Base-by-base conservation (phyloP, 2,888 invertebrate species). In the Doris montereyensis region DNA sequence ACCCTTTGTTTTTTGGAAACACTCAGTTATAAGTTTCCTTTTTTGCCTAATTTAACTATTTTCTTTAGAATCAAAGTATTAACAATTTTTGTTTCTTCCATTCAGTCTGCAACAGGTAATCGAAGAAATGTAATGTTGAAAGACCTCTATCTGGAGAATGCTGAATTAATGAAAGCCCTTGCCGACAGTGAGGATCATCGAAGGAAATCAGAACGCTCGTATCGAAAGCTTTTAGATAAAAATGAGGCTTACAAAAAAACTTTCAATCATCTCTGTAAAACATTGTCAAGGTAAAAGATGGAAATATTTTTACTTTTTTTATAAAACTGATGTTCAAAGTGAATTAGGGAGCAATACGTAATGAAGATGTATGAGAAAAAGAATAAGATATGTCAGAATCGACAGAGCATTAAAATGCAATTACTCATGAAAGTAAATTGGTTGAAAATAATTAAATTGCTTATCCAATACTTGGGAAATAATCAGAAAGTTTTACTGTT, bases 121-220 rank as follows among this genome's bases (percentile, higher is more conserved):
- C 13, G 41, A 1, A 57, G 28, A 24, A 72, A 35, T 21, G 13
- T 78, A 30, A 3, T 89, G 72, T 85, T 89, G 34, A 88, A 89
- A 52, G 88, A 89, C 67, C 81, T 89, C 52, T 88, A 89, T 82
- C 85, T 87, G 76, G 88, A 89, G 78, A 89, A 89, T 71, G 85
- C 88, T 2, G 84, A 89, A 70, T 82, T 89, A 10, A 87, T 88
- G 82, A 85, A 85, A 32, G 78, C 84, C 0, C 78, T 89, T 77
- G 85, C 86, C 34, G 83, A 84, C 32, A 87, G 86, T n/a, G 89
- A 89, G 78, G 85, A 82, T 30, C 85, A 87, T 75, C 87, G 73
- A 57, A 62, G 65, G 32, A 8, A 13, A 4, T 62, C 73, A 32
- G 73, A 78, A 24, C 35, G 70, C 17, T 52, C n/a, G 24, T 2